Base-by-base conservation (phyloP, 2,888 invertebrate genomes). In the Drosophila pseudotalamancana region DNA sequence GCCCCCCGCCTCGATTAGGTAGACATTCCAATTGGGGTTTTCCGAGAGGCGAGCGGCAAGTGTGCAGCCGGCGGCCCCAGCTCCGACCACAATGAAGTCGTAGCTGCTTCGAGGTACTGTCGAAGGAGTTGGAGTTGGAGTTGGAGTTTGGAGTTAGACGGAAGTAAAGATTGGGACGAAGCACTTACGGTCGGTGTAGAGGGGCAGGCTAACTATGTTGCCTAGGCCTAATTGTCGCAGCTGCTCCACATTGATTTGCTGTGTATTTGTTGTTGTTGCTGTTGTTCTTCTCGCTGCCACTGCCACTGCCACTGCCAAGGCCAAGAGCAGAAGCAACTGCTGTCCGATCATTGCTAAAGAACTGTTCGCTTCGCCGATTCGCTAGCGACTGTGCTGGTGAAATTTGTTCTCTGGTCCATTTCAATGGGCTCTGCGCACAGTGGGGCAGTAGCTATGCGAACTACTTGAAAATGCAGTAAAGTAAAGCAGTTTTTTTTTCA, bases 31-130 rank as follows among this genome's bases (percentile, higher is more conserved):
- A 3, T 91, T 77, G 34, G 88, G 89, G 68, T 91, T 89, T 80
- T 92, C 92, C 0, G 91, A 88, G 40, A 92, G 88, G 1, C 92
- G 89, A 57, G 91, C 91, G 2, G 92, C 92, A 23, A 92, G 59
- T 2, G 91, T 91, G 66, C 91, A 89, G 39, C 96, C 96, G 87
- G 97, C 97, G 4, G 97, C 97, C 23, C 97, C 97, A 1, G 95
- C 95, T 4, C 97, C 97, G 9, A 97, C 94, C 39, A 97, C 92
- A 67, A 97, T 95, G 87, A 97, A 97, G 90, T 97, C 96, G 82
- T 96, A 97, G 25, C 93, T 93, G 0, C 93, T 93, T 53, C 86
- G 92, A 72, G 85, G 97, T 94, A 90, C 97, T 98, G 37, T n/a
- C 2, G 6, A 12, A 6, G 16, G 1, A 27, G 9, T 6, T 1